Evolutionary conservation across 2,888 invertebrate species (phyloP), one percentile per base, ranked within the genome.

Genomic region (Melipona beecheii): DNA sequence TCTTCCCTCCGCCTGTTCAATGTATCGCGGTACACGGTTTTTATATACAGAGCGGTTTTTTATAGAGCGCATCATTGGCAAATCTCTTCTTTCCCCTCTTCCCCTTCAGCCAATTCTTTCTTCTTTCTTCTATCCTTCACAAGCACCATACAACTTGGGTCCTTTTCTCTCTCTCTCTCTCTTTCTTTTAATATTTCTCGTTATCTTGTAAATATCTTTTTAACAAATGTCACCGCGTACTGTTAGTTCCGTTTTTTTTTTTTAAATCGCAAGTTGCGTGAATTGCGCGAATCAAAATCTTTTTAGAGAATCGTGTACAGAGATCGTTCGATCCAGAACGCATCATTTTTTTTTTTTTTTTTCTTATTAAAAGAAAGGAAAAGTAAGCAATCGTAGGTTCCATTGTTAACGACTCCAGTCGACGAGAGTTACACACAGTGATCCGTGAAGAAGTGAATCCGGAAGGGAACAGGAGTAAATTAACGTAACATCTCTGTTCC

Each of bases 211-310:
- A 75, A 75, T 66, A 65, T 75, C 36, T 65, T 65, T 54, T n/a
- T 27, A 21, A 24, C 21, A 65, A 49, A 15, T 56, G 54, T n/a
- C 49, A 60, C 65, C 71, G 36, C 36, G 72, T 83, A 81, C 75
- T 68, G 60, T 80, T 49, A 60, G 52, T 66, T 75, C 13, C 36
- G 36, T 36, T 36, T 9, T 36, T 36, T 36, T 36, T 9, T 64
- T 43, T 50, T 19, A 13, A 56, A 64, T 74, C 17, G 49, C 79
- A 65, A 52, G 21, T n/a, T 70, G 54, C 50, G 31, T 9, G 36
- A 71, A n/a, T 75, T 75, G 75, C 58, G 50, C 65, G 56, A 79
- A 69, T 65, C 27, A 65, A 75, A 75, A 75, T 75, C 36, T 9
- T 36, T 75, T 4, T 27, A 75, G 21, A 43, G 24, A 74, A 15